A percentile compares a stretch with the other conserved stretches of the same genome.
These are phyloP conservation scores for Balanococcus diminutus DNA, from an alignment of 2,888 invertebrate genomes.

Conservation along the genomic window DNA sequence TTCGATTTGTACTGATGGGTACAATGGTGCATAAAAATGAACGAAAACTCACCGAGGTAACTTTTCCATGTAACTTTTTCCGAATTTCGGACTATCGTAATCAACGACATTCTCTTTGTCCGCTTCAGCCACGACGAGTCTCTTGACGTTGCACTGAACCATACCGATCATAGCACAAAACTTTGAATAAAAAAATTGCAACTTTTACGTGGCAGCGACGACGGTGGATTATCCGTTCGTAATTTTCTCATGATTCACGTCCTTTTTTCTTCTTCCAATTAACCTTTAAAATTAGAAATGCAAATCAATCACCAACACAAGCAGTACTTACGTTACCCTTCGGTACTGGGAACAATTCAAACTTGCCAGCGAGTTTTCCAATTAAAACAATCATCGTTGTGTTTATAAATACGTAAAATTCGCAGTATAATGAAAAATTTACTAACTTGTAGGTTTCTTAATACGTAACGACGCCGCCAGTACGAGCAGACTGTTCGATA, in stretches of 20 bases:
- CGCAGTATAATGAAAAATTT: background rate
- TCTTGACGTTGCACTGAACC: background rate
- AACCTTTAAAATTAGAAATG: slow-evolving; percentile 2
- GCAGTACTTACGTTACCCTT: background rate
- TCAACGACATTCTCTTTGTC: background rate
- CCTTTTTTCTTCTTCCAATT: background rate
- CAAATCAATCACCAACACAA: background rate
- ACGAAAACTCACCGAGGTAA: background rate
- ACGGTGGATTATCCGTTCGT: background rate
- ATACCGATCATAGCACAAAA: background rate
- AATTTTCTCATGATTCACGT: background rate
- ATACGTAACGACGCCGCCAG: background rate
- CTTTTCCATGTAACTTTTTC: background rate
- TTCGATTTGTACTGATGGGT: too few relatives aligned
- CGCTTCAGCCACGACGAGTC: background rate
- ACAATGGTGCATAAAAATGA: too few relatives aligned
- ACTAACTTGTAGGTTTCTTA: background rate
- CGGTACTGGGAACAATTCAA: background rate
- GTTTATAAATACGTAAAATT: slow-evolving; percentile 27
- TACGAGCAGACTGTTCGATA: background rate
- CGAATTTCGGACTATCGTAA: background rate
- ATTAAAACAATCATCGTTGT: slow-evolving; percentile 5
- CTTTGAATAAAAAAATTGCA: background rate
- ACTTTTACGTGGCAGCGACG: background rate
- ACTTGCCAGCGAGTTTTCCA: background rate